Evolutionary conservation across 2,113 vertebrate species (phyloP).

Genomic region (Illadopsis cleaveri): DNA sequence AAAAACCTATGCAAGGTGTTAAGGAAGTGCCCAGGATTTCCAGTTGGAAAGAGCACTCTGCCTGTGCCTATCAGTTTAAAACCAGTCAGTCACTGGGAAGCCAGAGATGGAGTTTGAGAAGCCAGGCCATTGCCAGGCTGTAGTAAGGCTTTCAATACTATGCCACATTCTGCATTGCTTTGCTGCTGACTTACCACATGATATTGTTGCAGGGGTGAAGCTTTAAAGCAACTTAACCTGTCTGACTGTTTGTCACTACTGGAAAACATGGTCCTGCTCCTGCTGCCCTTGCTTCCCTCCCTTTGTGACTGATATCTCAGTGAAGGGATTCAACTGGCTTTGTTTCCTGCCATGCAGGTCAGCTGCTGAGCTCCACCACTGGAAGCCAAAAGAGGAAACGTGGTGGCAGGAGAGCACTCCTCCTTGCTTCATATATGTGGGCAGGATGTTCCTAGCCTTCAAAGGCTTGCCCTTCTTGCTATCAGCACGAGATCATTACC

Average conservation of each 20-base stretch:
- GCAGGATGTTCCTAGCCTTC: background rate
- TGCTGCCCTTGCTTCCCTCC: background rate
- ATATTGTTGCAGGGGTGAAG: background rate
- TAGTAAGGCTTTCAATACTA: background rate
- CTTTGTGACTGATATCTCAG: background rate
- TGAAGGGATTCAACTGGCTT: background rate
- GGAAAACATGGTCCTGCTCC: background rate
- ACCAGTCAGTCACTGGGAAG: background rate
- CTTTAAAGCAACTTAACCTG: background rate
- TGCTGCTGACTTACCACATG: background rate
- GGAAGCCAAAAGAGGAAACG: background rate
- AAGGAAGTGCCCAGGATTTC: background rate
- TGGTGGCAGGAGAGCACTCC: background rate
- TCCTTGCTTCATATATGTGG: background rate
- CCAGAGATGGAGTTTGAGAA: background rate
- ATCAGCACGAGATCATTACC: background rate
- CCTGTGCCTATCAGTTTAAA: background rate
- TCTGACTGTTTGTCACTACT: background rate
- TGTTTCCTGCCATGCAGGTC: background rate
- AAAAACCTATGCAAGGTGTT: background rate
- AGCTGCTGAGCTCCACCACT: background rate
- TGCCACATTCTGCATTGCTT: background rate
- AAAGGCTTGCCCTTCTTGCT: background rate
- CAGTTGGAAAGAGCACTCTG: background rate
- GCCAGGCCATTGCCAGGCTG: background rate